Conservation (phyloP, 2,888 invertebrate genomes). For the Drosophila antonietae region DNA sequence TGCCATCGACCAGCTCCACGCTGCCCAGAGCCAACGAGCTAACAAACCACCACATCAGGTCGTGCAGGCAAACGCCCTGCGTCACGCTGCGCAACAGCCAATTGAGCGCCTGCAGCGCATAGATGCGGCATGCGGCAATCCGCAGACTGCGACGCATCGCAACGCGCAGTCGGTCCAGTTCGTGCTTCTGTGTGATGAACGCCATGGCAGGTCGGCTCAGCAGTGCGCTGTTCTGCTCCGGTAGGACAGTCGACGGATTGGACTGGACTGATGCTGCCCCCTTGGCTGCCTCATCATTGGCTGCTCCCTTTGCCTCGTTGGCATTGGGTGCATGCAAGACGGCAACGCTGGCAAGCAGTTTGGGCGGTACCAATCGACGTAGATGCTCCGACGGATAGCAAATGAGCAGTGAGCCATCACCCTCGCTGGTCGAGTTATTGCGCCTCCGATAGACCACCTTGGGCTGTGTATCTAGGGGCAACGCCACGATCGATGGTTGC, state of each 20-base stretch:
- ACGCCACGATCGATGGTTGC: conserved; percentile 20
- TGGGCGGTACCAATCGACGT: conserved; percentile 90
- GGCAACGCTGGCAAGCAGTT: conserved; percentile 85
- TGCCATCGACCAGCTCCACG: conserved; percentile 83
- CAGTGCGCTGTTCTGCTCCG: conserved; percentile 73
- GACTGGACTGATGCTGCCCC: conserved; percentile 22
- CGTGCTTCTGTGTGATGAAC: conserved; percentile 94
- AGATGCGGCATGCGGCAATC: conserved; percentile 92
- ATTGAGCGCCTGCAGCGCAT: conserved; percentile 96
- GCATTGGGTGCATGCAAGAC: conserved; percentile 59
- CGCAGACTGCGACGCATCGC: conserved; percentile 95
- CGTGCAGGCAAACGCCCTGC: conserved; percentile 95
- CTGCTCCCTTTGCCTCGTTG: conserved; percentile 20
- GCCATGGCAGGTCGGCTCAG: conserved; percentile 91
- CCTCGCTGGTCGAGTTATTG: conserved; percentile 90
- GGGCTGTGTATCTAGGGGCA: conserved; percentile 62
- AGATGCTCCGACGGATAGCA: conserved; percentile 96
- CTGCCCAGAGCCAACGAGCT: conserved; percentile 89
- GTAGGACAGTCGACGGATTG: conserved; percentile 16
- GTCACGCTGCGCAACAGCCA: conserved; percentile 97
- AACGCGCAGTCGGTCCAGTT: conserved; percentile 92
- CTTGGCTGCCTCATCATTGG: conserved; percentile 33
- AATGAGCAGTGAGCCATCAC: conserved; percentile 86
- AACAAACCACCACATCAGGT: conserved; percentile 98
- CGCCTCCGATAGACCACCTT: conserved; percentile 87